Conservation (phyloP, 1,140 invertebrate genomes). For the Nixonia krombeini region DNA sequence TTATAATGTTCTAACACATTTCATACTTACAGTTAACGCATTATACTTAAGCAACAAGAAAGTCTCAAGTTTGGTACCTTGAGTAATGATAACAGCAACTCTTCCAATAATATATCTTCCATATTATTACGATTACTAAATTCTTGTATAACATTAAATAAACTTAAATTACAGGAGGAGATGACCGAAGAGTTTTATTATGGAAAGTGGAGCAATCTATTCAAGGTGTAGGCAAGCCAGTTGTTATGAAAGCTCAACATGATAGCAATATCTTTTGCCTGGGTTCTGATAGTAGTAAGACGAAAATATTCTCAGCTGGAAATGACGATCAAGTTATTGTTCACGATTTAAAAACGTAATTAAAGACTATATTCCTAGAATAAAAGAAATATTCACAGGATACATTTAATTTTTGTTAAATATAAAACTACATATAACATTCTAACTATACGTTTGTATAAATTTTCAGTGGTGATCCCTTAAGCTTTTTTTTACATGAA, state of each 20-base stretch:
- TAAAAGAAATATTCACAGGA: no score
- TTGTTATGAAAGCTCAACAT: conserved; percentile 86
- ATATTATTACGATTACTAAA: not conserved
- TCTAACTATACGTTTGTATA: no score
- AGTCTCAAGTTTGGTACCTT: no score
- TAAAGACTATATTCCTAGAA: no score
- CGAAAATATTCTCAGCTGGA: conserved; percentile 91
- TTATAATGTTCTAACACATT: no score
- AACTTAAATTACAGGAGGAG: conserved; percentile 81
- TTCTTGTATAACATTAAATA: no score
- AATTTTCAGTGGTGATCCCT: conserved; percentile 77
- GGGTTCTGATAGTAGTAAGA: conserved; percentile 84
- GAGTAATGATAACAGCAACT: no score
- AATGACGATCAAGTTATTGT: conserved; percentile 95
- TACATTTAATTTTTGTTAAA: no score
- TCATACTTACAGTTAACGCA: no score
- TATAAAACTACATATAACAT: no score
- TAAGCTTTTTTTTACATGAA: conserved; percentile 86
- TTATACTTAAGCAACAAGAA: no score
- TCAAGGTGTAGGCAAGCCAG: conserved; percentile 75
- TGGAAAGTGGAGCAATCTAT: conserved; percentile 89
- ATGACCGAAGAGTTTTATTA: conserved; percentile 90
- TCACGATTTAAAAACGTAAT: conserved; percentile 87
- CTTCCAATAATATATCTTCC: no score
- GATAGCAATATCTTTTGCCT: conserved; percentile 95